Percentiles rank a stretch among this genome's conserved stretches.
phyloP scores from a whole-genome alignment of 2,113 vertebrate genomes.

The Aythya baeri region DNA sequence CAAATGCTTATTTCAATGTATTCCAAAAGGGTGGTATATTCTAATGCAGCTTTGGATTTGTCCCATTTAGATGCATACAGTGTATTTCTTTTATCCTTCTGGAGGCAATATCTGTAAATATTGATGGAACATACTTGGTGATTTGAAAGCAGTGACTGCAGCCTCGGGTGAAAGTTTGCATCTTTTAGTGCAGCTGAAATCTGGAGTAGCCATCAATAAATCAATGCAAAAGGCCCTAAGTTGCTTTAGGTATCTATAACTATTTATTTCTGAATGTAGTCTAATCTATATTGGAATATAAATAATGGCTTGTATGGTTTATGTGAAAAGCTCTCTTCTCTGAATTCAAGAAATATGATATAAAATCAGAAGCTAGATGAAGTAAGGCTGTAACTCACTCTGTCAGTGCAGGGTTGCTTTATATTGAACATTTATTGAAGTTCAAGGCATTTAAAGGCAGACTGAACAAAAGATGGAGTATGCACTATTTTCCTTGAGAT shows the following conservation, averaged over 20 bases:
- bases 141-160: conserved; percentile 3
- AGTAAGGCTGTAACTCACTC: background rate
- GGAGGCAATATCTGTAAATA: background rate
- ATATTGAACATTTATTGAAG: background rate
- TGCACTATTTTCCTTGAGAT: background rate
- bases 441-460: background rate
- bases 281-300: conserved; percentile 28
- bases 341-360: background rate
- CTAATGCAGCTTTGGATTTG: background rate
- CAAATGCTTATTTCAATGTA: background rate
- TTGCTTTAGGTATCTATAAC: background rate
- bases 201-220: conserved; percentile 28
- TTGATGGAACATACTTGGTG: background rate
- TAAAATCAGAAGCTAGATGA: background rate
- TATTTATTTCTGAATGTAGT: conserved; percentile 10
- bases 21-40: background rate
- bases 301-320: background rate
- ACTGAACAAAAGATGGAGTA: background rate
- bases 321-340: background rate
- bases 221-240: background rate
- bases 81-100: conserved; percentile 6
- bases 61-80: background rate
- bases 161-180: conserved; percentile 22
- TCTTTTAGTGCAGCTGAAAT: background rate
- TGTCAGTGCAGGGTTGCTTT: background rate